These are phyloP conservation scores for Leucopsar rothschildi DNA, from an alignment of 2,113 vertebrate species.

Conservation along the genomic window DNA sequence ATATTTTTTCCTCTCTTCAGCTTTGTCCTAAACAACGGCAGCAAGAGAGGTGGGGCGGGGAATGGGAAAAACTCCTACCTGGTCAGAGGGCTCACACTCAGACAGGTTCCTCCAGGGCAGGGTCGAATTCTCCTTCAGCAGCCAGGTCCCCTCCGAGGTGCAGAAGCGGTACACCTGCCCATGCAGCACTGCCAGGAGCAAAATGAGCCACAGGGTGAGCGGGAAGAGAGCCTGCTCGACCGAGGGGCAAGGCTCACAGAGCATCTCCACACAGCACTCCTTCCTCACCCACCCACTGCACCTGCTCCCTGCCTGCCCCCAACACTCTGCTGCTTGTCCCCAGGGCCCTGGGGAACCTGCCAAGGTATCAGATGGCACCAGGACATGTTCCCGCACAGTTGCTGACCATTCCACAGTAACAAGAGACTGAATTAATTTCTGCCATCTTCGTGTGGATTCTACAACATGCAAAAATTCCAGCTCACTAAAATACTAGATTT, in stretches of 20 bases:
- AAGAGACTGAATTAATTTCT: neutral
- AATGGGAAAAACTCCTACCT: slow-evolving; percentile 1
- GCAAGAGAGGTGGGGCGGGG: fast-evolving
- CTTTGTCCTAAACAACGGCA: neutral
- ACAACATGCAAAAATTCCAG: neutral
- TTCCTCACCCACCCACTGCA: fast-evolving
- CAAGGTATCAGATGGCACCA: neutral
- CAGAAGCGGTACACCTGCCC: slow-evolving; percentile 78
- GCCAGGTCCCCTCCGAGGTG: slow-evolving; percentile 73
- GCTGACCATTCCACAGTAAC: neutral
- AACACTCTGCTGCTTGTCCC: fast-evolving
- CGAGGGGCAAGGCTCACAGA: fast-evolving
- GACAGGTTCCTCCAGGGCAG: slow-evolving; percentile 77
- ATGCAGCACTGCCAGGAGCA: slow-evolving; percentile 63
- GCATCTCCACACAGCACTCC: neutral
- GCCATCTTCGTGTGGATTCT: neutral
- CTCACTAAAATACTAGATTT: neutral
- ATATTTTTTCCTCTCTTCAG: neutral
- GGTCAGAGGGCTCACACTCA: slow-evolving; percentile 66
- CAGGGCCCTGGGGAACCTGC: fast-evolving
- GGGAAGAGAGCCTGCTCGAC: fast-evolving
- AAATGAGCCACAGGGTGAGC: neutral
- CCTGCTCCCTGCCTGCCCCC: fast-evolving
- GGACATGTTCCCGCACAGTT: neutral
- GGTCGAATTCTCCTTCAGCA: slow-evolving; percentile 72